Conservation (phyloP, 2,113 vertebrate genomes). For the Tragulus kanchil region DNA sequence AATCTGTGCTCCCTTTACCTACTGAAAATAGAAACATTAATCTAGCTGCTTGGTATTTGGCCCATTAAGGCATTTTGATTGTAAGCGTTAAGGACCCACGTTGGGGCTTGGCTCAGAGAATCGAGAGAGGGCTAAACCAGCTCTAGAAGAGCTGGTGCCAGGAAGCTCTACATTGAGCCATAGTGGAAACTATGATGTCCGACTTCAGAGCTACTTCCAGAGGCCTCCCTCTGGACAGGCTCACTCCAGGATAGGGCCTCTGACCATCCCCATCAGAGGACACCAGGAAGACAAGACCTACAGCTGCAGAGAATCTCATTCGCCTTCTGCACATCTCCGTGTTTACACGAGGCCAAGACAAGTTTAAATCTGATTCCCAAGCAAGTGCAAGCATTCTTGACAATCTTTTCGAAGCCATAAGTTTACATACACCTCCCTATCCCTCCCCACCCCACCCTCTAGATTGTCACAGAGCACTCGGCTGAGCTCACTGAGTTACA, state of each 20-base stretch:
- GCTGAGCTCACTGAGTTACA: background rate
- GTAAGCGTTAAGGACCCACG: background rate
- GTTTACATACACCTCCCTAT: background rate
- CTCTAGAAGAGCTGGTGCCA: background rate
- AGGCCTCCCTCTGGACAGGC: background rate
- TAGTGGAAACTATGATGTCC: background rate
- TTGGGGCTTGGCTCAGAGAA: background rate
- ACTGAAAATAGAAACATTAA: background rate
- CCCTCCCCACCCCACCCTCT: background rate
- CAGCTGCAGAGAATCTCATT: background rate
- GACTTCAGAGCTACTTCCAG: background rate
- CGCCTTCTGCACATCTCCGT: background rate
- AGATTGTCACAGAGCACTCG: background rate
- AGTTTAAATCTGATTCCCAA: conserved; percentile 25
- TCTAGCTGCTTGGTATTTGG: background rate
- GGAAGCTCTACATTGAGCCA: background rate
- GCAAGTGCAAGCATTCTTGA: background rate
- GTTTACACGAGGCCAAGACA: conserved; percentile 32
- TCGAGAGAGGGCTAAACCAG: background rate
- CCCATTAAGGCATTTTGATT: background rate
- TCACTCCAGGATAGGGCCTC: background rate
- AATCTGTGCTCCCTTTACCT: background rate
- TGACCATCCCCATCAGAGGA: background rate
- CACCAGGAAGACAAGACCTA: background rate
- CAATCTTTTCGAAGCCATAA: background rate